These are phyloP conservation scores for Odontesthes bonariensis DNA, from an alignment of 2,113 vertebrate species.

Conservation along the genomic window DNA sequence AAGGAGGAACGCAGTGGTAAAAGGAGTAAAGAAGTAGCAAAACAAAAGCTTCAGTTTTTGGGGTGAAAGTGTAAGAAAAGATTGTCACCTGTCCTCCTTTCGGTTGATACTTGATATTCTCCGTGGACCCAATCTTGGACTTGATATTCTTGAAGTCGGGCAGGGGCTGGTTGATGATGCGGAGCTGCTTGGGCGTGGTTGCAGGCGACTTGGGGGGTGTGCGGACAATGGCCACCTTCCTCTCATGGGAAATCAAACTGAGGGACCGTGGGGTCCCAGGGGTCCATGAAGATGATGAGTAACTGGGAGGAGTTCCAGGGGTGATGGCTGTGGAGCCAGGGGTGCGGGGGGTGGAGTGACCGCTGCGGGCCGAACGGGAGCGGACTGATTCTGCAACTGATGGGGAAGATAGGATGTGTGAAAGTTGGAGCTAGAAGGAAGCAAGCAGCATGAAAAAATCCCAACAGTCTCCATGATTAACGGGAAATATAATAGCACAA, in stretches of 20 bases:
- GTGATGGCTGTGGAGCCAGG: constrained; percentile 95
- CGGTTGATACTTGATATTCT: constrained; percentile 98
- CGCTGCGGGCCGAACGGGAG: constrained; percentile 94
- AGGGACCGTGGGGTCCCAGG: constrained; percentile 94
- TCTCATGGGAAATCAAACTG: constrained; percentile 93
- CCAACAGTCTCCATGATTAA: neutral
- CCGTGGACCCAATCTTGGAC: constrained; percentile 97
- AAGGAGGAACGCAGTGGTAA: neutral
- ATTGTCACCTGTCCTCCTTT: constrained; percentile 95
- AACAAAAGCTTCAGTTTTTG: neutral
- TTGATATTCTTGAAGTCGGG: constrained; percentile 98
- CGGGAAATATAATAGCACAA: neutral
- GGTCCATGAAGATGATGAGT: constrained; percentile 93
- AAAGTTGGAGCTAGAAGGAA: neutral
- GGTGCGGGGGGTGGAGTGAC: constrained; percentile 94
- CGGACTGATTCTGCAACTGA: constrained; percentile 90
- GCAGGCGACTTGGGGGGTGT: constrained; percentile 97
- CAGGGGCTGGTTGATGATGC: constrained; percentile 94
- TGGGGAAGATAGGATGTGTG: neutral
- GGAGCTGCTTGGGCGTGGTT: constrained; percentile 93
- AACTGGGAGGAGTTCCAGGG: constrained; percentile 95
- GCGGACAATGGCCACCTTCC: constrained; percentile 93
- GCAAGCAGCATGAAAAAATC: neutral
- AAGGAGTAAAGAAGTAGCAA: constrained; percentile 3
- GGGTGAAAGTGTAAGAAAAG: constrained; percentile 3